A percentile compares a stretch with the other conserved stretches of the same genome.
phyloP scores from a whole-genome alignment of 1,140 invertebrate species.

The Aphis craccivora region DNA sequence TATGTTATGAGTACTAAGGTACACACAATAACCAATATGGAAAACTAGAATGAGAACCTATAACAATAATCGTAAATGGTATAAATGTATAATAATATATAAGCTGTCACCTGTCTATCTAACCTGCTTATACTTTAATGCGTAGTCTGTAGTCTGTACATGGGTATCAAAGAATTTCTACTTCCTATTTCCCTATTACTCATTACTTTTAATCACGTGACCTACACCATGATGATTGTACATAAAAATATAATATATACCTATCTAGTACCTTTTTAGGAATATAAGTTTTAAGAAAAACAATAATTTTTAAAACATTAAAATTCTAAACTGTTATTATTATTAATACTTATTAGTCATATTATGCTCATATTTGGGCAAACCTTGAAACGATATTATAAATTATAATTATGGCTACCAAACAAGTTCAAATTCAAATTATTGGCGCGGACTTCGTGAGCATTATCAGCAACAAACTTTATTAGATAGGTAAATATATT shows the following conservation, averaged over 20 bases:
- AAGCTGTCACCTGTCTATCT: background rate
- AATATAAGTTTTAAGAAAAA: background rate
- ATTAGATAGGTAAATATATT: too few species aligned
- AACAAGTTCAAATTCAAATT: background rate
- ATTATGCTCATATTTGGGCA: background rate
- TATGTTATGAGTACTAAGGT: too few species aligned
- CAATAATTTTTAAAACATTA: background rate
- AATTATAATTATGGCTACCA: too few species aligned
- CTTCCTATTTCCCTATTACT: conserved; percentile 12
- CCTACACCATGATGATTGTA: background rate
- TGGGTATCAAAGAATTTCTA: background rate
- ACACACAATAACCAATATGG: background rate
- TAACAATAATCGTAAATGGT: background rate
- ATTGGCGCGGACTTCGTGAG: background rate
- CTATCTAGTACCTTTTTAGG: background rate
- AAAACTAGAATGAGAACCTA: background rate
- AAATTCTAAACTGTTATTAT: background rate
- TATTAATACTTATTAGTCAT: background rate
- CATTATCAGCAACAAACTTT: background rate
- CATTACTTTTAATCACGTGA: background rate
- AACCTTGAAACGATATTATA: background rate
- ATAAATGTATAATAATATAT: conserved; percentile 11
- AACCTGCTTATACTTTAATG: background rate
- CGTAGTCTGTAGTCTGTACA: background rate
- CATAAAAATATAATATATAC: background rate